A percentile compares a stretch with the other conserved stretches of the same genome.
Conservation (phyloP, 1,140 invertebrate species). For the Olivierus martensii region DNA sequence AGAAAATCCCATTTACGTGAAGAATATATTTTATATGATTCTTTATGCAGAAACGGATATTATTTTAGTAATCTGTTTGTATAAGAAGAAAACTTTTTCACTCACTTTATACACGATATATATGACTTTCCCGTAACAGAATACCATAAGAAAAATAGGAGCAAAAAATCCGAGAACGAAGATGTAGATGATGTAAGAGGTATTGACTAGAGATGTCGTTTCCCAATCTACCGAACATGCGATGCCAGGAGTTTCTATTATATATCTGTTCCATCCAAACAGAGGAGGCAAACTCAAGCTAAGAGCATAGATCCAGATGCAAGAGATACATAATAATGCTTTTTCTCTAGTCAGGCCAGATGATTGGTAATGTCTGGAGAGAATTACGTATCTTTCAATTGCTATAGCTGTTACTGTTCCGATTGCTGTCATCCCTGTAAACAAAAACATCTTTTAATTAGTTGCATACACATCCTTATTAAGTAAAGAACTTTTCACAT, state of each 20-base stretch:
- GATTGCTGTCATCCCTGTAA: slow-evolving; percentile 25
- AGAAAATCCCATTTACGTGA: too few relatives aligned
- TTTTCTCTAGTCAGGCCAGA: slow-evolving; percentile 28
- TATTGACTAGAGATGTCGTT: slow-evolving; percentile 29
- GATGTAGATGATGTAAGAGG: slow-evolving; percentile 36
- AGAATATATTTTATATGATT: too few relatives aligned
- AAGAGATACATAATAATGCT: slow-evolving; percentile 27
- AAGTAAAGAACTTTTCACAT: too few relatives aligned
- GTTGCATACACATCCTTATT: too few relatives aligned
- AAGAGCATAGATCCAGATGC: slow-evolving; percentile 38
- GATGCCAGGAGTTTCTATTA: slow-evolving; percentile 37
- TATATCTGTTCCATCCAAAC: slow-evolving; percentile 40
- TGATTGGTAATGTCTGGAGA: slow-evolving; percentile 29
- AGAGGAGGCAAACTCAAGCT: slow-evolving; percentile 35
- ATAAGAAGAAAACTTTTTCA: too few relatives aligned
- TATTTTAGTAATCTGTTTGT: too few relatives aligned
- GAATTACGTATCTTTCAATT: slow-evolving; percentile 38
- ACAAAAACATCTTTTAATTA: too few relatives aligned
- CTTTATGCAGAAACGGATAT: too few relatives aligned
- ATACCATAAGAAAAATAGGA: slow-evolving; percentile 33
- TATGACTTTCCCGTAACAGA: slow-evolving; percentile 30
- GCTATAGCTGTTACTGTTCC: slow-evolving; percentile 38
- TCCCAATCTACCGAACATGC: slow-evolving; percentile 43
- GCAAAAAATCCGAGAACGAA: slow-evolving; percentile 37
- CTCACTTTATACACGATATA: slow-evolving; percentile 43